Percentiles rank a stretch among this genome's conserved stretches.
These are phyloP conservation scores for Coronaproctus castanopsis DNA, from an alignment of 2,888 invertebrate species.

Conservation along the genomic window DNA sequence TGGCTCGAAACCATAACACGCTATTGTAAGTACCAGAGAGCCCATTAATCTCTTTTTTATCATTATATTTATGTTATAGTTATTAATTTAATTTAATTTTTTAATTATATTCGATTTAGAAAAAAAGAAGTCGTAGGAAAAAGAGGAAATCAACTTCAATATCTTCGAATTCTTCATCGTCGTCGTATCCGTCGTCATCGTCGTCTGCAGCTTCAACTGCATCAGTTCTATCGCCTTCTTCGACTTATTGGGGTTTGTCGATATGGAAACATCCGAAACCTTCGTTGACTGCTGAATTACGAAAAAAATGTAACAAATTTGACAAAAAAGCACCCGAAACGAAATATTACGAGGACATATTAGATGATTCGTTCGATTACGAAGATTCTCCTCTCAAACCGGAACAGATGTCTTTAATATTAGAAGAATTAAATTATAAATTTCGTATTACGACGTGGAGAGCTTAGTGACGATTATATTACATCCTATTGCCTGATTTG, in stretches of 20 bases:
- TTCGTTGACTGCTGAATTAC: neutral
- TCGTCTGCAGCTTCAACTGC: no score
- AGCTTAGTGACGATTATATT: neutral
- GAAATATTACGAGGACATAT: neutral
- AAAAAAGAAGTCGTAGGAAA: neutral
- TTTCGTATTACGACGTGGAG: constrained; percentile 50
- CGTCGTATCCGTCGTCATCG: no score
- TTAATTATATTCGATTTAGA: no score
- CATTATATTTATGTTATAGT: no score
- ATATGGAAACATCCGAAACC: neutral
- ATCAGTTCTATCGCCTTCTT: neutral
- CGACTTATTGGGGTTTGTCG: neutral
- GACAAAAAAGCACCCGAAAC: neutral
- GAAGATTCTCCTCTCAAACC: constrained; percentile 38
- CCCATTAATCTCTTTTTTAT: no score
- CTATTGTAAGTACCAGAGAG: no score
- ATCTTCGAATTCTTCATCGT: neutral
- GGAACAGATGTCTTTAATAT: constrained; percentile 47
- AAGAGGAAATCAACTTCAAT: neutral
- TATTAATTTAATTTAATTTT: no score
- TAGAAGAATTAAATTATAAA: constrained; percentile 61
- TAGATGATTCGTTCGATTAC: neutral
- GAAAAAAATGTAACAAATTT: neutral
- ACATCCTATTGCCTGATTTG: neutral
- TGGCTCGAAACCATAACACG: no score